Percentiles rank a stretch among this genome's conserved stretches.
These are phyloP conservation scores for Hypomecis punctinalis DNA, from an alignment of 2,888 invertebrate genomes.

Conservation along the genomic window DNA sequence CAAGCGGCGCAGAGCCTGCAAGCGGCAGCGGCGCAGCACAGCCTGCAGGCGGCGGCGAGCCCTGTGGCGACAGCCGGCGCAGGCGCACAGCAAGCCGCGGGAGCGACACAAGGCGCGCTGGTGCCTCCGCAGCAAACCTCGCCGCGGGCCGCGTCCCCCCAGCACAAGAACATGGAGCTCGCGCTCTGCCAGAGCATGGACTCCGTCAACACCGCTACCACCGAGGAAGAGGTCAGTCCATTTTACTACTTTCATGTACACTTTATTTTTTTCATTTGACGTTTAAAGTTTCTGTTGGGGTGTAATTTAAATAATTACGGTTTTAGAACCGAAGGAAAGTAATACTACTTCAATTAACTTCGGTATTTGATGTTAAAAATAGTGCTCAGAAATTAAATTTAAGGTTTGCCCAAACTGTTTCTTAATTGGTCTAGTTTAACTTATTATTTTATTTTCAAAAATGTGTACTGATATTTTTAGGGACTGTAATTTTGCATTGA, in stretches of 20 bases:
- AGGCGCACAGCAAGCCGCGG: constrained; percentile 71
- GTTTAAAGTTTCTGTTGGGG: too few relatives aligned
- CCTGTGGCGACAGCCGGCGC: constrained; percentile 73
- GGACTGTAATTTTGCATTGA: too few relatives aligned
- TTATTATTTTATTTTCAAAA: too few relatives aligned
- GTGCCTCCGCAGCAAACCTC: constrained; percentile 79
- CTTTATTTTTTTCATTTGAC: too few relatives aligned
- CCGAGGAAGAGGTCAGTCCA: constrained; percentile 97
- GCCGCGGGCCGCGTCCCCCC: constrained; percentile 73
- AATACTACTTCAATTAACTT: too few relatives aligned
- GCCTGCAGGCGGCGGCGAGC: constrained; percentile 63
- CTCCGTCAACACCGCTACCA: constrained; percentile 97
- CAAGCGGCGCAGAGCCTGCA: constrained; percentile 66
- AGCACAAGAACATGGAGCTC: constrained; percentile 85
- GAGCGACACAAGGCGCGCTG: constrained; percentile 74
- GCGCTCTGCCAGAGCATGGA: constrained; percentile 98
- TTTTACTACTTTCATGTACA: constrained; percentile 9
- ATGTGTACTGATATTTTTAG: too few relatives aligned
- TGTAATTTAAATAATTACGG: too few relatives aligned
- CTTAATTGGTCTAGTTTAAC: too few relatives aligned
- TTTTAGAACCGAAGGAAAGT: too few relatives aligned
- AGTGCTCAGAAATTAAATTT: too few relatives aligned
- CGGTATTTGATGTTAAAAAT: too few relatives aligned
- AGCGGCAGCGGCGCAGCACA: constrained; percentile 49
- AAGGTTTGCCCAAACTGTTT: too few relatives aligned